These are phyloP conservation scores for Apis laboriosa DNA, from an alignment of 1,140 invertebrate genomes.

Conservation along the genomic window DNA sequence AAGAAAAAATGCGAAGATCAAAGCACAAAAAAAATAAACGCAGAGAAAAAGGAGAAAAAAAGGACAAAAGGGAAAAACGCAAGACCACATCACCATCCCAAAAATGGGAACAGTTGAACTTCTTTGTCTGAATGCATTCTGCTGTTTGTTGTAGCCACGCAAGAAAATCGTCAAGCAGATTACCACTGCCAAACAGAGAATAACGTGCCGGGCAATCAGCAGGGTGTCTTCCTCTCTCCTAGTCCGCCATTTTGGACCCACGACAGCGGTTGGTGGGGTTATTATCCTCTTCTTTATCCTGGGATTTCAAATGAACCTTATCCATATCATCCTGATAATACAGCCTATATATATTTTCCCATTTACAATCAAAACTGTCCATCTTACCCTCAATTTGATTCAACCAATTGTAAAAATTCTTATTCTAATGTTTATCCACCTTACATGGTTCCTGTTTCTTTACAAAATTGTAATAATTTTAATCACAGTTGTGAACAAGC, in stretches of 20 bases:
- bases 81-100: constrained; percentile 48
- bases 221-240: constrained; percentile 66
- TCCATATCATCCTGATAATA: constrained; percentile 55
- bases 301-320: constrained; percentile 44
- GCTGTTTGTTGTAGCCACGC: constrained; percentile 80
- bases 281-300: constrained; percentile 64
- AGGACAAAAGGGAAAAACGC: constrained; percentile 47
- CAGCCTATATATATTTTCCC: constrained; percentile 63
- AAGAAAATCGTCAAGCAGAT: constrained; percentile 79
- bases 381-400: not conserved
- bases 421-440: not conserved
- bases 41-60: constrained; percentile 4
- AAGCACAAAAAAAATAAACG: not conserved
- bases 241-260: constrained; percentile 64
- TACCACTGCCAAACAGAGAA: constrained; percentile 75
- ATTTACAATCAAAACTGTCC: constrained; percentile 56
- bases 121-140: constrained; percentile 76
- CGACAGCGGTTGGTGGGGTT: constrained; percentile 70
- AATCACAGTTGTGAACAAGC: not conserved
- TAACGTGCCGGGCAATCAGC: constrained; percentile 77
- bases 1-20: not conserved
- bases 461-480: not conserved
- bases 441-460: not conserved
- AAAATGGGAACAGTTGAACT: constrained; percentile 61
- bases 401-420: not conserved